Evolutionary conservation across 2,888 invertebrate species (phyloP), one percentile per base, ranked within the genome.

Genomic region (Pelosia muscerda): DNA sequence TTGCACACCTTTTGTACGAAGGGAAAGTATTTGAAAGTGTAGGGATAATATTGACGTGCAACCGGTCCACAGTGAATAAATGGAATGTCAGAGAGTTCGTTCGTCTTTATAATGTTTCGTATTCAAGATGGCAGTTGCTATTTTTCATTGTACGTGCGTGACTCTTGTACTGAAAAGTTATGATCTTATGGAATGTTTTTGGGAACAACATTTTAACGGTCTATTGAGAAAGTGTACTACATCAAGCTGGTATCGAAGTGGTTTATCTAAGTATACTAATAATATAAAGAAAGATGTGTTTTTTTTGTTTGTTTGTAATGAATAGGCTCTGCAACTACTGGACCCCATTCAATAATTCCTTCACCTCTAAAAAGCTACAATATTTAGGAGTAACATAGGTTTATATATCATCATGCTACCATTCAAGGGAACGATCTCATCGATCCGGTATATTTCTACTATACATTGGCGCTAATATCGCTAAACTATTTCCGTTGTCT

Each of bases 1-100:
- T 69, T 66, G 71, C 73, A 80, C 86, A 86, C 84, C 86, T 86
- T 61, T 86, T 81, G 72, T 59, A 54, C 70, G 78, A 60, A 67
- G 76, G 76, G 74, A 76, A 78, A 76, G 74, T 55, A 49, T 72
- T 75, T 68, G 64, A 74, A 75, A 69, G 67, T 64, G 62, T 63
- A 68, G 78, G 70, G 73, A 64, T 69, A 69, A 72, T 64, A 66
- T 64, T 34, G 64, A 65, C 19, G 22, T 25, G 25, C 19, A 74
- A 79, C 72, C 70, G 68, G 75, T 79, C 66, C 38, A 53, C 67
- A 72, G 66, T 63, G 54, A 72, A 74, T 70, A 73, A 75, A 73
- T 63, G 57, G 70, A 74, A 79, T 74, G 71, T 68, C 62, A 26
- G 10, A 15, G 59, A 72, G 81, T 76, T 79, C 72, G 56, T 79